These are phyloP conservation scores for Bos javanicus DNA, from an alignment of 2,113 vertebrate species.

Conservation along the genomic window DNA sequence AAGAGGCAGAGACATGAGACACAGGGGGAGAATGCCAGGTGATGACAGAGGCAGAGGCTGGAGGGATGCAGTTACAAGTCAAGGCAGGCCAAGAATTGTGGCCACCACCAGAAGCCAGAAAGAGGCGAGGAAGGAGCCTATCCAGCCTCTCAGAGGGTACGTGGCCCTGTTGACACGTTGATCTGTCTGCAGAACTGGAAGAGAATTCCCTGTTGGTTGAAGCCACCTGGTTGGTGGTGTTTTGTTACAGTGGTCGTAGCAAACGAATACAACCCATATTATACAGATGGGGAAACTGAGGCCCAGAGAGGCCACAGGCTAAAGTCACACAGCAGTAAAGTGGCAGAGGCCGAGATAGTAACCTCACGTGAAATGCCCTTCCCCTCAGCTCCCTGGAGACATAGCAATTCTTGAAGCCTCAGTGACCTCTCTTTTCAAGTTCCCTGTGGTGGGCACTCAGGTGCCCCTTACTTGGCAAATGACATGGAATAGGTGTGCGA, in stretches of 20 bases:
- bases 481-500: background rate
- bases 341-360: background rate
- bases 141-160: background rate
- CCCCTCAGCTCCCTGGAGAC: background rate
- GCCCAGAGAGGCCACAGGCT: background rate
- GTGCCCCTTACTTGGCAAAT: background rate
- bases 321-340: background rate
- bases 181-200: background rate
- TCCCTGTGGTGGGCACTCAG: background rate
- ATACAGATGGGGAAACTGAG: background rate
- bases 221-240: background rate
- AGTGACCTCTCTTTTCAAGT: background rate
- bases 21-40: background rate
- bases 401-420: background rate
- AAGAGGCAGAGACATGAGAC: background rate
- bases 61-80: background rate
- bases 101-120: background rate
- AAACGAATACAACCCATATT: background rate
- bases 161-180: background rate
- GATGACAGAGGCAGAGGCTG: background rate
- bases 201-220: background rate
- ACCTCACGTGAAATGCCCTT: background rate
- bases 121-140: background rate
- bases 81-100: background rate
- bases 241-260: background rate